Evolutionary conservation across 2,113 vertebrate genomes (phyloP), one percentile per base, ranked within the genome.

Genomic region (Sarotherodon lohbergeri): DNA sequence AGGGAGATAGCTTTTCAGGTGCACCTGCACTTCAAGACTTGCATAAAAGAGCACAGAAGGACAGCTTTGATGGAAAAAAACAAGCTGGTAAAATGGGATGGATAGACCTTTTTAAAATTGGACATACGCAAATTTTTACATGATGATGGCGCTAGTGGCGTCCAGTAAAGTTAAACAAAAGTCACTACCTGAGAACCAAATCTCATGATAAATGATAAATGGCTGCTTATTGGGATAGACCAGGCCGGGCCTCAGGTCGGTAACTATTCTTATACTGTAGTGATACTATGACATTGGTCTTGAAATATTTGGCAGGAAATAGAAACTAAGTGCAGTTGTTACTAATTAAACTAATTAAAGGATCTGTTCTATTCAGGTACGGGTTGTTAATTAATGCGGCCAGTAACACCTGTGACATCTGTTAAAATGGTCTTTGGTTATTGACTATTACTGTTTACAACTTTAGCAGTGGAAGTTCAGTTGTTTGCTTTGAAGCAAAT

Each of bases 21-120:
- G 83, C 89, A 92, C 82, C 80, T 90, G 24, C 71, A 55, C 39
- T 78, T 54, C 54, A 13, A 81, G 46, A 87, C 81, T 86, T 79
- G 36, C 41, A 85, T 78, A 34, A 48, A 83, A 59, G 61, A 50
- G 54, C 32, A 57, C 43, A 66, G 76, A 80, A 82, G 78, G 82
- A 82, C 71, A 86, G 29, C 82, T 32, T 32, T 63, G 39, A 84
- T 43, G 78, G 78, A 50, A 2, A 78, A 66, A 66, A 39, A 66
- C 27, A 82, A 76, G 41, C 59, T 39, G 41, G 55, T 54, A 32
- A 61, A 83, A 83, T 80, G 4, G 24, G 55, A 76, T 55, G 54
- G 24, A 29, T 29, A 48, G 24, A 29, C 43, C 9, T 29, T 76
- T 76, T 29, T 48, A 14, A 76, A 14, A 76, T 48, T 48, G 16